phyloP scores from a whole-genome alignment of 1,140 invertebrate species.

The Holcopasites calliopsidis region DNA sequence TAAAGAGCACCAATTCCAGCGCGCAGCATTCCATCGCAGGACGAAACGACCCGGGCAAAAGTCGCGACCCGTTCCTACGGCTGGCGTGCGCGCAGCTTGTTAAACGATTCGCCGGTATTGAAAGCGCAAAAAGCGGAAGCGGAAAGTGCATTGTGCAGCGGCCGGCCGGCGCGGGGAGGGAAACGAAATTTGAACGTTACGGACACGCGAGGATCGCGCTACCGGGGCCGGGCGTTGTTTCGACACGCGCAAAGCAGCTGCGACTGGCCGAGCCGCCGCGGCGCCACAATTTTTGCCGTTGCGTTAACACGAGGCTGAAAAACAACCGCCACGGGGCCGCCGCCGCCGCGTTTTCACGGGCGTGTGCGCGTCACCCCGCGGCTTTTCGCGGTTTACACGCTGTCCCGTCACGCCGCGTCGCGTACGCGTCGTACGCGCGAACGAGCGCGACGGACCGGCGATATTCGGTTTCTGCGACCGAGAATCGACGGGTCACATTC shows the following conservation, averaged over 20 bases:
- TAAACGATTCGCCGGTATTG: constrained; percentile 40
- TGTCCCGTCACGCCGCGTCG: too few relatives aligned
- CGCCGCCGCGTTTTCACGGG: too few relatives aligned
- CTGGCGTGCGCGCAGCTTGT: constrained; percentile 4
- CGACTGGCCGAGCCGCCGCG: neutral
- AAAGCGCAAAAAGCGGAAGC: constrained; percentile 35
- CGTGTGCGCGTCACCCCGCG: too few relatives aligned
- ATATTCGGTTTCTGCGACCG: too few relatives aligned
- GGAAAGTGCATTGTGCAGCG: constrained; percentile 28
- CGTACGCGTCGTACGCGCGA: too few relatives aligned
- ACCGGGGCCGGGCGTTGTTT: constrained; percentile 19
- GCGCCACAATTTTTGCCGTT: constrained; percentile 36
- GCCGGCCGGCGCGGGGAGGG: constrained; percentile 16
- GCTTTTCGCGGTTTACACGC: too few relatives aligned
- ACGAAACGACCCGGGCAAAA: neutral
- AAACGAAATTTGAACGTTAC: constrained; percentile 55
- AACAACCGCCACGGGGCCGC: constrained; percentile 28
- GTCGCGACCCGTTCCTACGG: neutral
- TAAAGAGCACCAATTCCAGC: neutral
- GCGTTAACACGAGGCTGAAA: constrained; percentile 39
- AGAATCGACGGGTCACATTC: too few relatives aligned
- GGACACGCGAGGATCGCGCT: constrained; percentile 33
- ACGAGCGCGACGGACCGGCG: too few relatives aligned
- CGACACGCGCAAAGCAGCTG: constrained; percentile 30
- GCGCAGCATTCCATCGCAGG: neutral